These are phyloP conservation scores for Crematogaster levior DNA, from an alignment of 2,888 invertebrate species.

Conservation along the genomic window DNA sequence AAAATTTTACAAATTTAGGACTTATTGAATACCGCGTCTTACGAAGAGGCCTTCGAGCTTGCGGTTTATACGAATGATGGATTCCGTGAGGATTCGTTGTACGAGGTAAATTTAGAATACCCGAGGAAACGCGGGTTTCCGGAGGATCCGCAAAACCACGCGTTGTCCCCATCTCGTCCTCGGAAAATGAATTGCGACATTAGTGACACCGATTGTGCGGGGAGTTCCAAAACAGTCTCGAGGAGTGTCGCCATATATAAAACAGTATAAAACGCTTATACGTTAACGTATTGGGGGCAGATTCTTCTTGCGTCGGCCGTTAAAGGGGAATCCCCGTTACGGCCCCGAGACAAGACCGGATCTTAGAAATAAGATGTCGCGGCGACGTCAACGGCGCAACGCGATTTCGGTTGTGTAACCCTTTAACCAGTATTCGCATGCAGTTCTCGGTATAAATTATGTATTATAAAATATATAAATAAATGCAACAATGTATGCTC, in stretches of 20 bases:
- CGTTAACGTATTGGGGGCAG: constrained; percentile 27
- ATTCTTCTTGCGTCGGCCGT: background rate
- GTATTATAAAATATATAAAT: constrained; percentile 23
- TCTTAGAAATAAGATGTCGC: constrained; percentile 7
- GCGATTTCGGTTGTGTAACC: background rate
- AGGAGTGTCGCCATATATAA: constrained; percentile 58
- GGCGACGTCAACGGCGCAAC: background rate
- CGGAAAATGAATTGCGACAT: constrained; percentile 15
- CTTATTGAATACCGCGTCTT: background rate
- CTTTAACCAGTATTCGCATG: constrained; percentile 2
- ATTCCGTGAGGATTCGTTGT: background rate
- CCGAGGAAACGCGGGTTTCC: background rate
- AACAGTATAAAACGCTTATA: constrained; percentile 69
- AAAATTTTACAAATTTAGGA: background rate
- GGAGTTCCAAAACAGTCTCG: background rate
- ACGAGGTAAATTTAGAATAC: background rate
- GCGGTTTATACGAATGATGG: background rate
- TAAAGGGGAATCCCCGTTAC: background rate
- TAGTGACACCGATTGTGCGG: constrained; percentile 49
- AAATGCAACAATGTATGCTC: constrained; percentile 14
- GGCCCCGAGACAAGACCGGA: background rate
- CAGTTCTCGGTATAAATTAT: background rate
- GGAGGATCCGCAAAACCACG: background rate
- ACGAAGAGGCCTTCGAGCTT: background rate
- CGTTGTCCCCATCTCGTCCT: background rate